Percentiles rank a stretch among this genome's conserved stretches.
Evolutionary conservation across 2,797 vertebrate genomes (phyloP).

Genomic region (Bovichtus diacanthus): DNA sequence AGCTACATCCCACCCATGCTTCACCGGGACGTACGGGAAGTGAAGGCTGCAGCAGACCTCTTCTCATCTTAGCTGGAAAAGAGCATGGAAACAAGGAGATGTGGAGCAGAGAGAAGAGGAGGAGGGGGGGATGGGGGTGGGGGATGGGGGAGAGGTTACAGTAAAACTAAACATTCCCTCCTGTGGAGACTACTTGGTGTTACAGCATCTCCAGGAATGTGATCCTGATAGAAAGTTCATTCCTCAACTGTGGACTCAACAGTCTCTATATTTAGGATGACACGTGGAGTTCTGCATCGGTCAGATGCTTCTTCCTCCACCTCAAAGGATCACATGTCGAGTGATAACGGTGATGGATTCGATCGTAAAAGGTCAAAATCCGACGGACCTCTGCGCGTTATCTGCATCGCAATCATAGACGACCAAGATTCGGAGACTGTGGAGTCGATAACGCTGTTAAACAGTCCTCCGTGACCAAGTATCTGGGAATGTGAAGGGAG

Average conservation of each 20-base stretch:
- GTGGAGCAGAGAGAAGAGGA: slow-evolving; percentile 4
- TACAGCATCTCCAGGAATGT: slow-evolving; percentile 47
- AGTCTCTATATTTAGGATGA: slow-evolving; percentile 17
- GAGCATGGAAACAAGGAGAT: slow-evolving; percentile 14
- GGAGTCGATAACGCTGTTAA: slow-evolving; percentile 22
- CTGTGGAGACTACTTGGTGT: slow-evolving; percentile 32
- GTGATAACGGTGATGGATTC: slow-evolving; percentile 31
- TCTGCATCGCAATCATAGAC: neutral
- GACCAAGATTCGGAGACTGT: neutral
- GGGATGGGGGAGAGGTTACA: slow-evolving; percentile 5
- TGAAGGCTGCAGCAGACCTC: slow-evolving; percentile 22
- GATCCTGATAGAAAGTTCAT: slow-evolving; percentile 29
- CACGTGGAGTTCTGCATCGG: slow-evolving; percentile 2
- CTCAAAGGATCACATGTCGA: slow-evolving; percentile 5
- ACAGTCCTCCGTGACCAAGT: slow-evolving; percentile 39
- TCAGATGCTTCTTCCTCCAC: slow-evolving; percentile 8
- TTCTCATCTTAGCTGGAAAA: slow-evolving; percentile 49
- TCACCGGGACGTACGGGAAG: slow-evolving; percentile 52
- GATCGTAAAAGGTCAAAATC: slow-evolving; percentile 34
- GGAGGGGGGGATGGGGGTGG: too few species aligned
- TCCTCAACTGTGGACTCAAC: slow-evolving; percentile 30
- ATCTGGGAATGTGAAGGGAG: slow-evolving; percentile 61
- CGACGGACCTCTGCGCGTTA: slow-evolving; percentile 1
- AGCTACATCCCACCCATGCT: slow-evolving; percentile 27
- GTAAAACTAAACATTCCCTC: slow-evolving; percentile 62